Conservation (phyloP, 2,113 vertebrate genomes). For the Scophthalmus maximus region DNA sequence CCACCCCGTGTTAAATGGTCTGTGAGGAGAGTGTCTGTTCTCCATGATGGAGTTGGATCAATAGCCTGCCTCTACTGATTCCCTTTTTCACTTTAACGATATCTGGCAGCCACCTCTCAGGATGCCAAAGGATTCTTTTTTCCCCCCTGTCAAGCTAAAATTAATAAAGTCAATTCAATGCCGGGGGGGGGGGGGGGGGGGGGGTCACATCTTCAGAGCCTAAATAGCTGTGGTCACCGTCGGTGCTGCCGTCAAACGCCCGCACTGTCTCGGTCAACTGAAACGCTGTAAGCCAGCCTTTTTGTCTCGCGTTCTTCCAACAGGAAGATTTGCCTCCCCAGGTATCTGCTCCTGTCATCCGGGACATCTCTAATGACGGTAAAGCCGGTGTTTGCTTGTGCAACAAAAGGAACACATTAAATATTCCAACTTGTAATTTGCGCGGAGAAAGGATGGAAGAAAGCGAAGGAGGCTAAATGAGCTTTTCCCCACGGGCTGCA, state of each 20-base stretch:
- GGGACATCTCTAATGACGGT: conserved; percentile 59
- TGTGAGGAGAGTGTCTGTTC: conserved; percentile 54
- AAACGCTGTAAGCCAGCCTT: not conserved
- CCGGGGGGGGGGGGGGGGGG: conserved; percentile 28
- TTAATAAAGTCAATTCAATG: conserved; percentile 55
- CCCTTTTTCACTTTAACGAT: conserved; percentile 58
- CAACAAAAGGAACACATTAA: conserved; percentile 72
- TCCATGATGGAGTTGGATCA: conserved; percentile 58
- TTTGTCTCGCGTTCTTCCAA: conserved; percentile 29
- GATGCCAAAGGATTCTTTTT: conserved; percentile 22
- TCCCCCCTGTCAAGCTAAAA: conserved; percentile 34
- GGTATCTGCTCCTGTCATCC: conserved; percentile 44
- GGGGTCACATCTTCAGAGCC: conserved; percentile 46
- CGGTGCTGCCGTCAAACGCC: conserved; percentile 15
- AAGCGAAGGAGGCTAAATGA: conserved; percentile 74
- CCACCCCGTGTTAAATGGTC: conserved; percentile 63
- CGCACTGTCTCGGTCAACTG: not conserved
- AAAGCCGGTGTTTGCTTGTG: conserved; percentile 60
- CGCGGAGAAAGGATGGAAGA: conserved; percentile 54
- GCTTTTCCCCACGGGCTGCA: conserved; percentile 76
- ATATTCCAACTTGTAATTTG: conserved; percentile 74
- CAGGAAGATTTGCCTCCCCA: conserved; percentile 39
- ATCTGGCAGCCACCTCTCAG: conserved; percentile 45
- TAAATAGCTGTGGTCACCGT: conserved; percentile 34
- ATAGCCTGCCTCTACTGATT: conserved; percentile 68